These are phyloP conservation scores for Meloidogyne exigua DNA, from an alignment of 1,140 invertebrate species.

Conservation along the genomic window DNA sequence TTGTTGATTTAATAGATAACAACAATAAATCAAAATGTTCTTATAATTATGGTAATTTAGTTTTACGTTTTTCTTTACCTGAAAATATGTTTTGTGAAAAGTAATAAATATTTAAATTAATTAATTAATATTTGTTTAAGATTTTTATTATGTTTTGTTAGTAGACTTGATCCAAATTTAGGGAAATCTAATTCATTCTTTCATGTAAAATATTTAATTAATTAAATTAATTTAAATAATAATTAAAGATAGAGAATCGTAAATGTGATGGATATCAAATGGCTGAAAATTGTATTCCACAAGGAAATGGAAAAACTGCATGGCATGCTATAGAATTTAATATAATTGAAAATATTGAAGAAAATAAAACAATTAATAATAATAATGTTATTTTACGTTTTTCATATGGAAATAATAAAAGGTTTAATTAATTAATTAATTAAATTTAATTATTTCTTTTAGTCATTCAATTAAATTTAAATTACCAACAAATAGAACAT, in stretches of 20 bases:
- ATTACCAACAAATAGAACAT: slow-evolving; percentile 5
- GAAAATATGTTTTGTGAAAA: slow-evolving; percentile 3
- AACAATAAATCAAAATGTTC: neutral
- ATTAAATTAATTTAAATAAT: neutral
- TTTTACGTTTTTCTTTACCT: neutral
- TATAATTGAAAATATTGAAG: neutral
- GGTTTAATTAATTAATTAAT: neutral
- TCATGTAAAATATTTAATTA: neutral
- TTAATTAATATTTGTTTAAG: neutral
- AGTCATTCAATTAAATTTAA: neutral
- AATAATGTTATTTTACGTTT: slow-evolving; percentile 2
- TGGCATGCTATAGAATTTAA: slow-evolving; percentile 1
- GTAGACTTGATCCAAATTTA: slow-evolving; percentile 1
- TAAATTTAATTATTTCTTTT: neutral
- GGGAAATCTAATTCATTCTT: neutral
- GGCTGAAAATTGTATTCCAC: neutral
- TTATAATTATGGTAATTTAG: neutral
- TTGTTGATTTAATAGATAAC: neutral
- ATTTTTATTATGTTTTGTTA: neutral
- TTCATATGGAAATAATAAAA: neutral
- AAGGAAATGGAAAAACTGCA: neutral
- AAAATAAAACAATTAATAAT: neutral
- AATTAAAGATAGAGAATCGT: neutral
- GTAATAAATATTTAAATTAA: neutral
- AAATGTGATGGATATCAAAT: neutral